Evolutionary conservation across 2,888 invertebrate species (phyloP).

Genomic region (Lochmaea crataegi): DNA sequence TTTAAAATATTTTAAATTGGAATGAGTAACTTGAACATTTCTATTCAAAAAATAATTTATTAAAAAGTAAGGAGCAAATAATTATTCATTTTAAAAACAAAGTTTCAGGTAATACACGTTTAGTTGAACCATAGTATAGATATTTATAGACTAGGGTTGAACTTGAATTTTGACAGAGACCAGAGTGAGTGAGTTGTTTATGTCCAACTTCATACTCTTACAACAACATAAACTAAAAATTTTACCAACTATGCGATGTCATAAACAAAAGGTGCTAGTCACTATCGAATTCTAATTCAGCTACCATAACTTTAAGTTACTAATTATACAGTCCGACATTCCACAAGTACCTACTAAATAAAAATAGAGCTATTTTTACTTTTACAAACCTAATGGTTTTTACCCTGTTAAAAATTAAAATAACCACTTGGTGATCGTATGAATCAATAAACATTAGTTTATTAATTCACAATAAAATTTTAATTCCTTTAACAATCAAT

Average conservation of each 20-base stretch:
- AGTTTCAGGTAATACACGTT: too few species aligned
- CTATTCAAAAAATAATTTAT: too few species aligned
- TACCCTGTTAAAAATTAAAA: constrained; percentile 31
- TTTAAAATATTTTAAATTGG: too few species aligned
- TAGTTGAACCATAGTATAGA: too few species aligned
- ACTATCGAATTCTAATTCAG: neutral
- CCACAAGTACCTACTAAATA: neutral
- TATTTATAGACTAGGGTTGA: too few species aligned
- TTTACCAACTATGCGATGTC: neutral
- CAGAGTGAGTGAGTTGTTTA: too few species aligned
- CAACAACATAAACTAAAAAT: too few species aligned
- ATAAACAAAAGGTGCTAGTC: neutral
- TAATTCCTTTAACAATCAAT: constrained; percentile 30
- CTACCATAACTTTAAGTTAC: neutral
- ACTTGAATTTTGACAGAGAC: too few species aligned
- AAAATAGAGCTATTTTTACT: neutral
- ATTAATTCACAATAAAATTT: constrained; percentile 23
- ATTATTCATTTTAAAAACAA: too few species aligned
- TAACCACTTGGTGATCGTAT: constrained; percentile 21
- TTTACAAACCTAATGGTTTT: constrained; percentile 7
- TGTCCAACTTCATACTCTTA: too few species aligned
- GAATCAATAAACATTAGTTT: constrained; percentile 6
- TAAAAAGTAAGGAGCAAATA: too few species aligned
- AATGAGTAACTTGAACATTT: too few species aligned
- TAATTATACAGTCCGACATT: constrained; percentile 6